Evolutionary conservation across 2,113 vertebrate genomes (phyloP).

Genomic region (Peromyscus polionotus): DNA sequence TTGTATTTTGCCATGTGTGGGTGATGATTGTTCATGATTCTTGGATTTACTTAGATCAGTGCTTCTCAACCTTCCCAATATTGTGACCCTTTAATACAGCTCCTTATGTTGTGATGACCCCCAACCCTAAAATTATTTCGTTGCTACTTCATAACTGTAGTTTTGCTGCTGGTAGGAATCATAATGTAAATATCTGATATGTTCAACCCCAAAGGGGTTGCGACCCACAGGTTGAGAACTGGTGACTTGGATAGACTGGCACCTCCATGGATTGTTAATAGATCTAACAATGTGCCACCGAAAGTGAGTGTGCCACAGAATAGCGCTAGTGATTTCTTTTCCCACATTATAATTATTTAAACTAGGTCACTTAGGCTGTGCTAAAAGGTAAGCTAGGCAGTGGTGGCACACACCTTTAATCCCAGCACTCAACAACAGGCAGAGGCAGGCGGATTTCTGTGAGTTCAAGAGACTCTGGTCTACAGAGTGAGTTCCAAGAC

Average conservation of each 20-base stretch:
- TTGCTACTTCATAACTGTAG: background rate
- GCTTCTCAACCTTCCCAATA: background rate
- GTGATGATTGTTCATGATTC: conserved; percentile 39
- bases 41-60: conserved; percentile 9
- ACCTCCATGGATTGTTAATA: conserved; percentile 4
- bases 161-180: background rate
- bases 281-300: background rate
- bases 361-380: background rate
- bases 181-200: background rate
- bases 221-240: background rate
- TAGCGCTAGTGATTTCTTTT: conserved; percentile 35
- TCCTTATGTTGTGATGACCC: background rate
- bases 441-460: too few relatives aligned
- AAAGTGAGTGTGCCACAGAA: background rate
- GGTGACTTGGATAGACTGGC: background rate
- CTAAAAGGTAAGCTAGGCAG: background rate
- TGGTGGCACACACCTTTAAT: too few relatives aligned
- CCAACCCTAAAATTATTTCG: background rate
- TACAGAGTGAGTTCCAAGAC: too few relatives aligned
- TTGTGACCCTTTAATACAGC: background rate
- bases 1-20: conserved; percentile 23
- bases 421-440: too few relatives aligned
- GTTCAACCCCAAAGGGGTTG: background rate
- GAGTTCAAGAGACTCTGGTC: too few relatives aligned
- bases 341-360: conserved; percentile 42